Conservation (phyloP, 2,797 vertebrate species). For the Gambusia yucatana region DNA sequence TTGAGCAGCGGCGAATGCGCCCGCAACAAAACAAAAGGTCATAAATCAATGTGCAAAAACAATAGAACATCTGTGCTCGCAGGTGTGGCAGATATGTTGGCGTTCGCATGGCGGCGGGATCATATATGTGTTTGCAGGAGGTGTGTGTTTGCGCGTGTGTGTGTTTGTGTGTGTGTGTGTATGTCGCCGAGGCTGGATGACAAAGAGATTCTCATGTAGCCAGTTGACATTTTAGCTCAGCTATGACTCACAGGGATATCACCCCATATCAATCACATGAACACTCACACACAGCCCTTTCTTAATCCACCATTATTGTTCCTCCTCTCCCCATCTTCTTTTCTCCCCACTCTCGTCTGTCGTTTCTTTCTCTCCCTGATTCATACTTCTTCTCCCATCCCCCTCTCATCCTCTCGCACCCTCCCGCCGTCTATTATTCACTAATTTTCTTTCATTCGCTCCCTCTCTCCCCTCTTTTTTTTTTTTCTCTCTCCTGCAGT, state of each 20-base stretch:
- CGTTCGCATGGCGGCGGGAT: slow-evolving; percentile 38
- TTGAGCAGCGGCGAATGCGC: slow-evolving; percentile 51
- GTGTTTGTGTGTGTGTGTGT: slow-evolving; percentile 29
- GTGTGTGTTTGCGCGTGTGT: slow-evolving; percentile 20
- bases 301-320: slow-evolving; percentile 79
- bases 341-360: slow-evolving; percentile 50
- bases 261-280: slow-evolving; percentile 80
- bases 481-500: slow-evolving; percentile 76
- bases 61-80: slow-evolving; percentile 78
- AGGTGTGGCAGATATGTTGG: slow-evolving; percentile 73
- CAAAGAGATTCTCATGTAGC: slow-evolving; percentile 78
- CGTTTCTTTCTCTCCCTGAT: slow-evolving; percentile 73
- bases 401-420: slow-evolving; percentile 75
- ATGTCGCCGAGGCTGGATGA: slow-evolving; percentile 64
- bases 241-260: slow-evolving; percentile 82
- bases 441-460: slow-evolving; percentile 82
- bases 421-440: slow-evolving; percentile 82
- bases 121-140: slow-evolving; percentile 65
- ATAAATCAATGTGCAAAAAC: slow-evolving; percentile 76
- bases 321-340: slow-evolving; percentile 66
- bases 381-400: slow-evolving; percentile 75
- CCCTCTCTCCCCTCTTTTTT: slow-evolving; percentile 53
- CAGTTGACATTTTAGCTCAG: slow-evolving; percentile 84
- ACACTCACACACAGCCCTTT: slow-evolving; percentile 56
- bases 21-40: slow-evolving; percentile 74